phyloP scores from a whole-genome alignment of 2,113 vertebrate species.

The Cheilinus undulatus region DNA sequence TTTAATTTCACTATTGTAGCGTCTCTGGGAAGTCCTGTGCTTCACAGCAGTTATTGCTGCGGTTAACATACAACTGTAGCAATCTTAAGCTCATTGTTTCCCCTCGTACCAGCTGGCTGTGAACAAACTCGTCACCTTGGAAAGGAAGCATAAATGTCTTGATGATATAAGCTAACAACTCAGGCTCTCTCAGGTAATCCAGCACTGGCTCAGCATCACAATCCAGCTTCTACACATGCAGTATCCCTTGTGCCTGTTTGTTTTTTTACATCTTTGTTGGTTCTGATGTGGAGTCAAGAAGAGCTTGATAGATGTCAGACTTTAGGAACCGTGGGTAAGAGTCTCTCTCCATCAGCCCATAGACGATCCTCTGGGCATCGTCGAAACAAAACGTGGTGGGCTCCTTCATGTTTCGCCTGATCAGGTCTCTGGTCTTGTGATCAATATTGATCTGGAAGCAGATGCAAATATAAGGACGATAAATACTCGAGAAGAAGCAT shows the following conservation, averaged over 20 bases:
- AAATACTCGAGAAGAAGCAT: background rate
- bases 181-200: slow-evolving; percentile 21
- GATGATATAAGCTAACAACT: background rate
- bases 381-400: slow-evolving; percentile 85
- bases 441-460: slow-evolving; percentile 90
- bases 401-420: slow-evolving; percentile 82
- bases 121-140: slow-evolving; percentile 5
- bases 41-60: background rate
- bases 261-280: slow-evolving; percentile 68
- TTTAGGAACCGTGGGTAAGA: slow-evolving; percentile 90
- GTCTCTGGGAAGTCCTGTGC: slow-evolving; percentile 34
- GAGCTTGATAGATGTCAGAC: slow-evolving; percentile 88
- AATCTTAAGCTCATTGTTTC: background rate
- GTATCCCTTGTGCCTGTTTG: background rate
- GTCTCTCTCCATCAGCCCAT: slow-evolving; percentile 89
- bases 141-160: background rate
- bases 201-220: slow-evolving; percentile 10
- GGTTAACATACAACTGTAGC: background rate
- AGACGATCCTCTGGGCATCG: slow-evolving; percentile 89
- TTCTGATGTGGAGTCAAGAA: slow-evolving; percentile 84
- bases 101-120: background rate
- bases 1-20: slow-evolving; percentile 1
- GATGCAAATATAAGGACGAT: slow-evolving; percentile 7
- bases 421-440: slow-evolving; percentile 85
- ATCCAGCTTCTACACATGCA: background rate